Evolutionary conservation across 1,140 invertebrate species (phyloP).

Genomic region (Cydia splendana): DNA sequence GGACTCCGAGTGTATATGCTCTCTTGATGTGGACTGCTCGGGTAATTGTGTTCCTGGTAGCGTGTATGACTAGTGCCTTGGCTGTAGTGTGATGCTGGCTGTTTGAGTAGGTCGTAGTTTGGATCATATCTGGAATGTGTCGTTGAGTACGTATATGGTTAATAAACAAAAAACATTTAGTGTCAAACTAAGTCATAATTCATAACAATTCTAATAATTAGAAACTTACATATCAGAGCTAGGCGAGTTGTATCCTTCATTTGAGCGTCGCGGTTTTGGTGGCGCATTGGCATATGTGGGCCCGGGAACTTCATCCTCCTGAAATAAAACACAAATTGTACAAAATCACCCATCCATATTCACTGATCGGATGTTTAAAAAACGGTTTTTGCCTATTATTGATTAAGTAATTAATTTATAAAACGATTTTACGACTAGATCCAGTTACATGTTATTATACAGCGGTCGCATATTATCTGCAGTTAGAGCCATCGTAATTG

Average conservation of each 20-base stretch:
- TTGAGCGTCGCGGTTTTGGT: constrained; percentile 89
- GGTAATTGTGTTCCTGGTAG: constrained; percentile 66
- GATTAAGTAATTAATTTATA: too few relatives aligned
- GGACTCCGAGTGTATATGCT: constrained; percentile 62
- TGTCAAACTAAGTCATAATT: not conserved
- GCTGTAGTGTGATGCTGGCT: constrained; percentile 75
- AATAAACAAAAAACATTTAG: not conserved
- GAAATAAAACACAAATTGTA: constrained; percentile 34
- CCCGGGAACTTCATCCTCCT: constrained; percentile 70
- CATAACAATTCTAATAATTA: constrained; percentile 1
- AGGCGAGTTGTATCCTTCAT: constrained; percentile 86
- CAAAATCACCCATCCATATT: not conserved
- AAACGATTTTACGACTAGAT: not conserved
- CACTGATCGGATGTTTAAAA: not conserved
- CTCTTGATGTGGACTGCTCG: constrained; percentile 60
- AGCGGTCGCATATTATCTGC: constrained; percentile 47
- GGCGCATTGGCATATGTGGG: constrained; percentile 94
- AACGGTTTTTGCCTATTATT: not conserved
- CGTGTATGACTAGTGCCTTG: constrained; percentile 67
- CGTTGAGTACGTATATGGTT: constrained; percentile 36
- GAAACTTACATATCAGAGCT: constrained; percentile 81
- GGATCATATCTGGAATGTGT: constrained; percentile 76
- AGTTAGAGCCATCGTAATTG: constrained; percentile 59
- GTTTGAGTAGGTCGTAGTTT: constrained; percentile 78
- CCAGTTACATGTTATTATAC: constrained; percentile 35